Evolutionary conservation across 1,140 invertebrate genomes (phyloP).

Genomic region (Uloborus diversus): DNA sequence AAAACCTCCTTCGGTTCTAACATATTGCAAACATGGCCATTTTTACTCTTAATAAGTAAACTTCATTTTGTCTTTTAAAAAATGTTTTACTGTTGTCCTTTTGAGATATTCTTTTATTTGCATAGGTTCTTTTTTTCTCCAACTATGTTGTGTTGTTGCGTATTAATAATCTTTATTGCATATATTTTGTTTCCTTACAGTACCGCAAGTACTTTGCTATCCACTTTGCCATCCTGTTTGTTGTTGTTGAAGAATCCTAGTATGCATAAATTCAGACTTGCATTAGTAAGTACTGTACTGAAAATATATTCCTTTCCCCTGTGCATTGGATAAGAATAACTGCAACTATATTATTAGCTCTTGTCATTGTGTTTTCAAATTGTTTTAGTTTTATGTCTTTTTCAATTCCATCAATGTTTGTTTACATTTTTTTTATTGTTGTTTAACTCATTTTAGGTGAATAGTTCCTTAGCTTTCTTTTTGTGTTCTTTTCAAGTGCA

Average conservation of each 20-base stretch:
- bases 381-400: not conserved
- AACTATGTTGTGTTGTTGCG: too few relatives aligned
- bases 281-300: constrained; percentile 71
- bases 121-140: too few relatives aligned
- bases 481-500: constrained; percentile 98
- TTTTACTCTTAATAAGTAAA: too few relatives aligned
- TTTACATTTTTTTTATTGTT: not conserved
- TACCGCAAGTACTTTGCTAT: constrained; percentile 71
- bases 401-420: too few relatives aligned
- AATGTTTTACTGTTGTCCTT: too few relatives aligned
- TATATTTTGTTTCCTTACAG: constrained; percentile 58
- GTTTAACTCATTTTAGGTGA: constrained; percentile 69
- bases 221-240: constrained; percentile 77
- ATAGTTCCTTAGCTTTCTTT: constrained; percentile 90
- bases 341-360: not conserved
- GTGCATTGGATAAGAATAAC: not conserved
- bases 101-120: too few relatives aligned
- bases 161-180: too few relatives aligned
- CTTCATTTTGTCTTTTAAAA: too few relatives aligned
- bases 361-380: too few relatives aligned
- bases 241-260: constrained; percentile 78
- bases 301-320: constrained; percentile 3
- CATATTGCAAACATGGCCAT: too few relatives aligned
- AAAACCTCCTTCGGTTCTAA: too few relatives aligned
- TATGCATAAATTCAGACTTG: constrained; percentile 77